A percentile compares a stretch with the other conserved stretches of the same genome.
phyloP scores from a whole-genome alignment of 2,113 vertebrate genomes.

The Columba janthina region DNA sequence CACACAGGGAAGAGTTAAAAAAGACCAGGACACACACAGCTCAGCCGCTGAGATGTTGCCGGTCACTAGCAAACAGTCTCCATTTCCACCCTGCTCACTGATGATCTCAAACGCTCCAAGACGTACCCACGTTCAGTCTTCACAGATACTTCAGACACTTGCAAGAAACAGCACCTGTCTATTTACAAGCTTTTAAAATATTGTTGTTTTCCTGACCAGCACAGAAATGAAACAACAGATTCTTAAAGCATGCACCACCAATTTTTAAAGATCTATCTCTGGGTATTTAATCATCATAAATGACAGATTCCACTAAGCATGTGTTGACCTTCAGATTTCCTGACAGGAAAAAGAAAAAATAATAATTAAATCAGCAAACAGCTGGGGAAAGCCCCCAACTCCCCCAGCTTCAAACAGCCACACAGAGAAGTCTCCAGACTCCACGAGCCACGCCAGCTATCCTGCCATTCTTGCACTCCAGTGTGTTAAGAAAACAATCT shows the following conservation, averaged over 20 bases:
- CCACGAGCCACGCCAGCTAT: neutral
- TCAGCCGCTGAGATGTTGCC: neutral
- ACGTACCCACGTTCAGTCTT: neutral
- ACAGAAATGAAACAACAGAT: neutral
- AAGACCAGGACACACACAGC: neutral
- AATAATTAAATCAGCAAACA: slow-evolving; percentile 45
- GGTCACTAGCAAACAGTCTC: neutral
- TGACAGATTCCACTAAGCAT: slow-evolving; percentile 18
- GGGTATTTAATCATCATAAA: slow-evolving; percentile 1
- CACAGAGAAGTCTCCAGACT: neutral
- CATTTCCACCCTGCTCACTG: neutral
- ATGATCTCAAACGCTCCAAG: neutral
- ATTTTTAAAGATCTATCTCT: neutral
- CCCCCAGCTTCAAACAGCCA: neutral
- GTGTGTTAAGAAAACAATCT: neutral
- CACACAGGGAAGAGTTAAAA: neutral
- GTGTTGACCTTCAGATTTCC: slow-evolving; percentile 47
- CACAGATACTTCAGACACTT: neutral
- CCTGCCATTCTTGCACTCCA: neutral
- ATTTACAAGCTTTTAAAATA: neutral
- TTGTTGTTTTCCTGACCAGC: neutral
- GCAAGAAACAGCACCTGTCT: neutral
- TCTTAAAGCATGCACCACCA: neutral
- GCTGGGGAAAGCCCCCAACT: slow-evolving; percentile 15
- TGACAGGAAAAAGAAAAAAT: neutral